Conservation (phyloP, 2,797 vertebrate species). For the Diplodus sargus region DNA sequence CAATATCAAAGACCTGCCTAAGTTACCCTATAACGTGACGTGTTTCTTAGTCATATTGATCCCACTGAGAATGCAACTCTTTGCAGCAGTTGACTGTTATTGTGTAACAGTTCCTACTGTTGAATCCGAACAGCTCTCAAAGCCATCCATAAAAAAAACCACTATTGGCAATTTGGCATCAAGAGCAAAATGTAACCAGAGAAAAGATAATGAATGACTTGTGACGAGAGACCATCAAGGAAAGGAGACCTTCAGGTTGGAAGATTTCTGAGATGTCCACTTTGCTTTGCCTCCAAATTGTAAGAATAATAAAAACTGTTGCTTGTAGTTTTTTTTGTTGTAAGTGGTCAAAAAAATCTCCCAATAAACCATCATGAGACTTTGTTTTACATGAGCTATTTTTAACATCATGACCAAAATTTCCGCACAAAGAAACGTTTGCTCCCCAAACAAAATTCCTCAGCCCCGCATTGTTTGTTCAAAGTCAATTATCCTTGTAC, state of each 20-base stretch:
- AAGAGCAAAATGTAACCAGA: neutral
- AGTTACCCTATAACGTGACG: neutral
- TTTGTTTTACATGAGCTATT: slow-evolving; percentile 4
- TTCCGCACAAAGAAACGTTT: neutral
- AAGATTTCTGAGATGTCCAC: neutral
- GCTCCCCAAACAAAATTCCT: slow-evolving; percentile 1
- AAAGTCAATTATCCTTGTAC: neutral
- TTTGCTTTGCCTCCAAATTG: neutral
- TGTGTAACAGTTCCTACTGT: neutral
- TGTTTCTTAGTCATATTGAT: neutral
- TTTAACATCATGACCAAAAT: neutral
- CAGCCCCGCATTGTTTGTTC: neutral
- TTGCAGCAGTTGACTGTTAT: neutral
- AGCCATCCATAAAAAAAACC: neutral
- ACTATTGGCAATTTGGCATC: neutral
- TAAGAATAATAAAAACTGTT: no score
- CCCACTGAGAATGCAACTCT: neutral
- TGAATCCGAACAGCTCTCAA: neutral
- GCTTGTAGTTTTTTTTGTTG: neutral
- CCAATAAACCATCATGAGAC: neutral
- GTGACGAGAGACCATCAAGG: neutral
- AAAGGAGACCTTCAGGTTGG: neutral
- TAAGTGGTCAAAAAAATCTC: neutral
- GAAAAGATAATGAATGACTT: neutral
- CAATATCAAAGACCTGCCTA: no score